A percentile compares a stretch with the other conserved stretches of the same genome.
These are phyloP conservation scores for Ascaphus truei DNA, from an alignment of 2,113 vertebrate species.

Conservation along the genomic window DNA sequence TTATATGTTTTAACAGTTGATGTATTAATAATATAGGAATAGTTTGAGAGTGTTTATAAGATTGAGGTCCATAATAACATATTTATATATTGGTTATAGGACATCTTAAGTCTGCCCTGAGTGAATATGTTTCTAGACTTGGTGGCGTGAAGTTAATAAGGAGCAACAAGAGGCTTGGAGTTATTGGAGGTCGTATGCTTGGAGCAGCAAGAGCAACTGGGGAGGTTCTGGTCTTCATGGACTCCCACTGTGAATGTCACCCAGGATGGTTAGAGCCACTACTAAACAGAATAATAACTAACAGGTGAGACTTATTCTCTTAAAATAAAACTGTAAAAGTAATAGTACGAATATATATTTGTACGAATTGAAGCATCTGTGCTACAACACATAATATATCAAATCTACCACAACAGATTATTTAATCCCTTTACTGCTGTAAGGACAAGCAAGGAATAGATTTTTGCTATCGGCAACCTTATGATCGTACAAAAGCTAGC, in stretches of 20 bases:
- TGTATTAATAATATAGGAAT: too few species aligned
- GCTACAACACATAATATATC: too few species aligned
- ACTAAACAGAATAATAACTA: conserved; percentile 73
- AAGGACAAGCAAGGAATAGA: too few species aligned
- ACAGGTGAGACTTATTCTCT: conserved; percentile 63
- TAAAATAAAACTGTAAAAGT: conserved; percentile 78
- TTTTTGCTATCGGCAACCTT: too few species aligned
- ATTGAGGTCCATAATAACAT: conserved; percentile 12
- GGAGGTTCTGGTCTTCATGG: conserved; percentile 83
- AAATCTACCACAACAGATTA: too few species aligned
- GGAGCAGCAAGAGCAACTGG: conserved; percentile 75
- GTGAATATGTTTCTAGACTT: conserved; percentile 75
- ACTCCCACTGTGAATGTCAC: conserved; percentile 83
- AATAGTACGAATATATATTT: too few species aligned
- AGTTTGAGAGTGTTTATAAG: too few species aligned
- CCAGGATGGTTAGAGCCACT: conserved; percentile 84
- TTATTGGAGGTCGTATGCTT: conserved; percentile 69
- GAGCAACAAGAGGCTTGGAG: conserved; percentile 74
- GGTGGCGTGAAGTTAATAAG: conserved; percentile 76
- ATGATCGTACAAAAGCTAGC: too few species aligned
- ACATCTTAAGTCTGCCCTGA: conserved; percentile 72
- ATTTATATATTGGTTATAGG: conserved; percentile 52
- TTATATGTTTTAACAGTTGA: too few species aligned
- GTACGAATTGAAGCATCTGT: too few species aligned
- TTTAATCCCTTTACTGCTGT: too few species aligned